Evolutionary conservation across 1,140 invertebrate species (phyloP).

Genomic region (Episyrphus balteatus): DNA sequence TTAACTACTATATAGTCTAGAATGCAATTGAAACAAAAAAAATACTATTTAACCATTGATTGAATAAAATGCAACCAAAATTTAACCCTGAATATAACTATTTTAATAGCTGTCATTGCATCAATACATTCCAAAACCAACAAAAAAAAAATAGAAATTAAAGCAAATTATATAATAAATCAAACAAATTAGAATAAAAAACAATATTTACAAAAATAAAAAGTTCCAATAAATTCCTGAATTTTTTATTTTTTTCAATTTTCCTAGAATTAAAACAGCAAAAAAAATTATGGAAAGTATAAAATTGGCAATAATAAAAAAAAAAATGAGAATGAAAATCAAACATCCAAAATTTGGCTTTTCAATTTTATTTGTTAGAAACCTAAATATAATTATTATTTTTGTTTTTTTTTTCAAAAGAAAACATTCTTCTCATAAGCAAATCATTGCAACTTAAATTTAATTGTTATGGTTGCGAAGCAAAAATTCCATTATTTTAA

Average conservation of each 20-base stretch:
- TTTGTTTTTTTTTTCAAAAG: too few relatives aligned
- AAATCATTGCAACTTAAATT: neutral
- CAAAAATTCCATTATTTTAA: neutral
- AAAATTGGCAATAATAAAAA: slow-evolving; percentile 7
- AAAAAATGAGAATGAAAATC: too few relatives aligned
- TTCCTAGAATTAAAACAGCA: slow-evolving; percentile 9
- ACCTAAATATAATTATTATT: too few relatives aligned
- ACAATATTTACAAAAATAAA: neutral
- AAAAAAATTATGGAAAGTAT: slow-evolving; percentile 10
- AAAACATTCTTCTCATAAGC: neutral
- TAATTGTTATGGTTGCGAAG: neutral
- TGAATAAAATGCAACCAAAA: too few relatives aligned
- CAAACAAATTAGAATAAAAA: slow-evolving; percentile 4
- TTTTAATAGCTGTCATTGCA: too few relatives aligned
- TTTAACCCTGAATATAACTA: too few relatives aligned
- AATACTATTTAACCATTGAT: too few relatives aligned
- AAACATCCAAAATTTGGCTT: too few relatives aligned
- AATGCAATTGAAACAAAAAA: too few relatives aligned
- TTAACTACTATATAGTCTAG: too few relatives aligned
- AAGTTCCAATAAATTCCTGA: slow-evolving; percentile 2
- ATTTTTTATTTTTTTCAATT: slow-evolving; percentile 3
- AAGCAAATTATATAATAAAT: neutral
- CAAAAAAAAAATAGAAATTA: neutral
- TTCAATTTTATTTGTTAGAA: too few relatives aligned
- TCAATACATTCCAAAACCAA: neutral